phyloP scores from a whole-genome alignment of 2,888 invertebrate genomes.

The Hybos culiciformis region DNA sequence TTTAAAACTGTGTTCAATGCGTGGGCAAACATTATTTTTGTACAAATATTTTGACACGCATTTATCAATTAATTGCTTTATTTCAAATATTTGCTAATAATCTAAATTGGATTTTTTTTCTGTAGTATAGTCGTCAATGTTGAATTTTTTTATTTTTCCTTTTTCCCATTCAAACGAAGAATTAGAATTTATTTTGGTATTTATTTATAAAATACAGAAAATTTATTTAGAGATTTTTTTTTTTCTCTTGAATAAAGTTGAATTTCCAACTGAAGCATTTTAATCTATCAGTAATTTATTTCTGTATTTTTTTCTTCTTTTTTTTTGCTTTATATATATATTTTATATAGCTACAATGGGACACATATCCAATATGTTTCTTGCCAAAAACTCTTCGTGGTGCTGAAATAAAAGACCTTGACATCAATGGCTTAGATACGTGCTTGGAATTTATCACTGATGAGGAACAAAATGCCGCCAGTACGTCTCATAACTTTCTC shows the following conservation, averaged over 20 bases:
- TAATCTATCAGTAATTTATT: not conserved
- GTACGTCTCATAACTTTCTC: conserved; percentile 40
- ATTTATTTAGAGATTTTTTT: too few species aligned
- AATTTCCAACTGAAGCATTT: not conserved
- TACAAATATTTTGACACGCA: too few species aligned
- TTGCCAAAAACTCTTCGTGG: conserved; percentile 34
- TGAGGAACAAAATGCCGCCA: conserved; percentile 39
- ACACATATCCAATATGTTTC: conserved; percentile 35
- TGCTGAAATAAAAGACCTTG: conserved; percentile 33
- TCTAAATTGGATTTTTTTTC: too few species aligned
- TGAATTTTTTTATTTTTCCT: not conserved
- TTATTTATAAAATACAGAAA: too few species aligned
- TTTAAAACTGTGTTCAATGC: too few species aligned
- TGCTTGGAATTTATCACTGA: conserved; percentile 36
- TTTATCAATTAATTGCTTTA: too few species aligned
- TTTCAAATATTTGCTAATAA: too few species aligned
- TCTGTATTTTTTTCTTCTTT: not conserved
- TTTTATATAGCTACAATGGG: conserved; percentile 29
- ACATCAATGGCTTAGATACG: conserved; percentile 30
- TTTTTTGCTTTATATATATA: not conserved
- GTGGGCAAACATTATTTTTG: too few species aligned
- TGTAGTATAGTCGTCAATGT: too few species aligned
- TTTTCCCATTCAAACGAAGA: too few species aligned
- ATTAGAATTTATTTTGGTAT: too few species aligned
- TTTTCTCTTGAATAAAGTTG: not conserved